Conservation (phyloP, 2,113 vertebrate genomes). For the Diphyllodes magnificus region DNA sequence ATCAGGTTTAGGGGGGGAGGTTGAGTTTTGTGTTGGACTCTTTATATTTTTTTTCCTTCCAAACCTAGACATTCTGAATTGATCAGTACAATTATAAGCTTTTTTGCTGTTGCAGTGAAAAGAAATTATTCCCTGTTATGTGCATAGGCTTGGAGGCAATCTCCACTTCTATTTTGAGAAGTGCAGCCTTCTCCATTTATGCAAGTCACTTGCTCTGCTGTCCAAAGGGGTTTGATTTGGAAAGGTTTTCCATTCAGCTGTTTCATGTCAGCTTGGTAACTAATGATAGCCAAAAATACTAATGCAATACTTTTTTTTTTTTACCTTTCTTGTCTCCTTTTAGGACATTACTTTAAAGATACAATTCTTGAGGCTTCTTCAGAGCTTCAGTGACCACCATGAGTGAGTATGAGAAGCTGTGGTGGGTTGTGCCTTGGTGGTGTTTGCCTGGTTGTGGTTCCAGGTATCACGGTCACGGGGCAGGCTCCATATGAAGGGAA, state of each 20-base stretch:
- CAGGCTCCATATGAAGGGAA: neutral
- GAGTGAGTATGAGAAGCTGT: conserved; percentile 82
- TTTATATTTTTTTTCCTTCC: neutral
- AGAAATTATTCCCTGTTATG: neutral
- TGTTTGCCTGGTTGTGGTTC: neutral
- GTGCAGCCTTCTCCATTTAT: neutral
- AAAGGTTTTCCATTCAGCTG: neutral
- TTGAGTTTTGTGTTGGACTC: neutral
- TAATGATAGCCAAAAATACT: neutral
- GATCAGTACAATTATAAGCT: neutral
- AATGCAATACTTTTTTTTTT: neutral
- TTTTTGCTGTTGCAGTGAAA: neutral
- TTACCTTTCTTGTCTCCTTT: neutral
- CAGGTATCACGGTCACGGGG: rapidly evolving
- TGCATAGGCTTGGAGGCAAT: neutral
- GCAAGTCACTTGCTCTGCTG: neutral
- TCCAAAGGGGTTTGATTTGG: neutral
- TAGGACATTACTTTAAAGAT: conserved; percentile 99
- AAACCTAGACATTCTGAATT: neutral
- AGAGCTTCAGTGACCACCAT: conserved; percentile 98
- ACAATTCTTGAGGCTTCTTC: conserved; percentile 94
- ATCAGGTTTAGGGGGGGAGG: neutral
- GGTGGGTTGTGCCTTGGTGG: neutral
- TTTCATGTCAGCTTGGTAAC: neutral
- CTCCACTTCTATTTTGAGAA: neutral